Conservation (phyloP, 2,797 vertebrate species). For the Galaxias olidus region DNA sequence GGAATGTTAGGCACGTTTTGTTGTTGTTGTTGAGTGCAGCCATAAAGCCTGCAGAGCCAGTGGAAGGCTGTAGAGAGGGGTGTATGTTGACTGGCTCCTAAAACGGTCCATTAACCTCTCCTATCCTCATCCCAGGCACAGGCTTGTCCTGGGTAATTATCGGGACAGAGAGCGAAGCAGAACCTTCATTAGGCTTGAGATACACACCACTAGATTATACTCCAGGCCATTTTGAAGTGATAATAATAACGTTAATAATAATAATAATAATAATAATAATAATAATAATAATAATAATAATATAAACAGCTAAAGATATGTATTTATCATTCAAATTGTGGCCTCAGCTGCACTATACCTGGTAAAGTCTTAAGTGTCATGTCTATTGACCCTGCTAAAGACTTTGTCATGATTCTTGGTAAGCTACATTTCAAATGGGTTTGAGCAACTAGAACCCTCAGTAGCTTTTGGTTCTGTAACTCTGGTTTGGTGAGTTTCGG, state of each 20-base stretch:
- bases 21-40: conserved; percentile 25
- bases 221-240: conserved; percentile 25
- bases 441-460: no score
- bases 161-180: conserved; percentile 31
- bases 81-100: conserved; percentile 26
- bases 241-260: background rate
- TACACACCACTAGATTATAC: conserved; percentile 19
- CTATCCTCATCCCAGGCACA: conserved; percentile 26
- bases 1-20: background rate
- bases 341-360: no score
- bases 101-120: conserved; percentile 43
- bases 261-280: background rate
- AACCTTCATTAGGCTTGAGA: conserved; percentile 41
- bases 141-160: conserved; percentile 37
- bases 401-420: conserved; percentile 30
- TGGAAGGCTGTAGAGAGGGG: conserved; percentile 28
- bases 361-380: background rate
- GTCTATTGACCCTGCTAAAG: conserved; percentile 45
- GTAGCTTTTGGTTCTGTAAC: no score
- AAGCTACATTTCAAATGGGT: no score
- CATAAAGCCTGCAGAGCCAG: conserved; percentile 19
- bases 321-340: no score
- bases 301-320: no score
- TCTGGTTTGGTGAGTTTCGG: background rate
- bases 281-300: no score